Evolutionary conservation across 2,797 vertebrate species (phyloP).

Genomic region (Micropoecilia bifurca): DNA sequence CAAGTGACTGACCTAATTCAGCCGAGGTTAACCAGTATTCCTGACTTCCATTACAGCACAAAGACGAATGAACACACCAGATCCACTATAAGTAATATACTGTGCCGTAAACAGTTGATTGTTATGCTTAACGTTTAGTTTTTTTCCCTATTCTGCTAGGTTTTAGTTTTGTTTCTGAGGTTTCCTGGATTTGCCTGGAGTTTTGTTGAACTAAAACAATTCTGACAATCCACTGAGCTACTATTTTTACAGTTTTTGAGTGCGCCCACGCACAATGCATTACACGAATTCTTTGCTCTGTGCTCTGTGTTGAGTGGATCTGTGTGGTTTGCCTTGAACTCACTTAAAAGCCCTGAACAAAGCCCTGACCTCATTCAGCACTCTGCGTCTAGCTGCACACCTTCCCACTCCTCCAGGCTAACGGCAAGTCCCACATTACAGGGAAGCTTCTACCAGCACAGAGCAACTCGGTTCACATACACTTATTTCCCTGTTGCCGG

Average conservation of each 20-base stretch:
- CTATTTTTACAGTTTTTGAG: background rate
- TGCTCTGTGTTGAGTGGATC: background rate
- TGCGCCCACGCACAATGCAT: background rate
- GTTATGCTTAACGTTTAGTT: background rate
- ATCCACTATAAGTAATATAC: too few relatives aligned
- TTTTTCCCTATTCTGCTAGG: background rate
- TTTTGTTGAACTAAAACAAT: background rate
- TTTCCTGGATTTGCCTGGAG: background rate
- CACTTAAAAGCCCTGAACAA: background rate
- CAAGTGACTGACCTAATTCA: background rate
- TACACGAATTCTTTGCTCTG: background rate
- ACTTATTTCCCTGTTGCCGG: constrained; percentile 55
- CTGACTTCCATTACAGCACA: background rate
- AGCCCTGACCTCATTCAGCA: constrained; percentile 11
- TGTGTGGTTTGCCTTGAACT: constrained; percentile 9
- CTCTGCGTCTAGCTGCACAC: constrained; percentile 22
- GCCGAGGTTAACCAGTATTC: background rate
- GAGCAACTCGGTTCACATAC: constrained; percentile 12
- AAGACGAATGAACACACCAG: background rate
- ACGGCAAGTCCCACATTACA: constrained; percentile 14
- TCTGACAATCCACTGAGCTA: background rate
- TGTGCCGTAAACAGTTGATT: background rate
- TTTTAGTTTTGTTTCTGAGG: background rate
- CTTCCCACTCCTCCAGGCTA: constrained; percentile 22
- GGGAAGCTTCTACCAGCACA: background rate